Conservation (phyloP, 2,113 vertebrate genomes). For the Chitala chitala region DNA sequence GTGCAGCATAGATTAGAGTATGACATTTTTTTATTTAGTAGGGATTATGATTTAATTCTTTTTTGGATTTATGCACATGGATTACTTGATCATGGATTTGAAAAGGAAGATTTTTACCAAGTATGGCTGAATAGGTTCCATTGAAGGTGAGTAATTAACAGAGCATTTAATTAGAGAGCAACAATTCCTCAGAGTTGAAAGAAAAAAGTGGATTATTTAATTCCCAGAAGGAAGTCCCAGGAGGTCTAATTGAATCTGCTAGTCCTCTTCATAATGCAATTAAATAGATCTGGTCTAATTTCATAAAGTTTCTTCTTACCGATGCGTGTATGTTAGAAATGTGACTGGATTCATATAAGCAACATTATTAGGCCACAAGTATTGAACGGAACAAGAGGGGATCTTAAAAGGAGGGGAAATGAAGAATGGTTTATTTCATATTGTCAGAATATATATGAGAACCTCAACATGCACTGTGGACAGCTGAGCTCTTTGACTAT, state of each 20-base stretch:
- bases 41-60: no score
- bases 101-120: no score
- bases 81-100: no score
- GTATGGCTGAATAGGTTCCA: not conserved
- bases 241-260: slow-evolving; percentile 8
- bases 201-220: not conserved
- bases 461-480: no score
- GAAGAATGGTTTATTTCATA: no score
- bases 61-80: no score
- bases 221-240: not conserved
- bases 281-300: not conserved
- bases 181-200: slow-evolving; percentile 2
- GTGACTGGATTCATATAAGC: not conserved
- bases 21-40: no score
- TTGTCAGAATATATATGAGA: no score
- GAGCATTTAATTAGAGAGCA: slow-evolving; percentile 4
- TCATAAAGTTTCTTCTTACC: not conserved
- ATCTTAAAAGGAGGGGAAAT: not conserved
- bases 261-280: not conserved
- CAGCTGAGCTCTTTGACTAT: no score
- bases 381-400: not conserved
- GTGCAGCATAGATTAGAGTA: no score
- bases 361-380: not conserved
- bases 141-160: slow-evolving; percentile 6
- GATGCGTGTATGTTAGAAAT: no score